A percentile compares a stretch with the other conserved stretches of the same genome.
Evolutionary conservation across 2,113 vertebrate genomes (phyloP).

Genomic region (Uropsilus gracilis): DNA sequence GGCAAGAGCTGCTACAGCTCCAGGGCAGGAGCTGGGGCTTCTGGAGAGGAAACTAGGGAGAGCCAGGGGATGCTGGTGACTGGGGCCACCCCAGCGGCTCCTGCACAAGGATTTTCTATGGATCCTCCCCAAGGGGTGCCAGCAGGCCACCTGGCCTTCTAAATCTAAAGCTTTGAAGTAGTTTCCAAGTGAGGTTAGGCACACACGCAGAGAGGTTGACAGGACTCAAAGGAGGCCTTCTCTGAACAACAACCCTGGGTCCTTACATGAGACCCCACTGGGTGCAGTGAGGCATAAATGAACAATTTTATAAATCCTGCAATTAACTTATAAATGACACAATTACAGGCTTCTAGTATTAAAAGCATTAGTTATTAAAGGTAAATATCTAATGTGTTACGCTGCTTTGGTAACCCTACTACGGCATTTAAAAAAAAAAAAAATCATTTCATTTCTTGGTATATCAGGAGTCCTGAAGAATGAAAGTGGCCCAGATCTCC

Average conservation of each 20-base stretch:
- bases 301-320: conserved; percentile 73
- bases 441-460: conserved; percentile 15
- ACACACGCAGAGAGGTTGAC: neutral
- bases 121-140: neutral
- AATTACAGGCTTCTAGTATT: conserved; percentile 64
- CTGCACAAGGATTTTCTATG: too few species aligned
- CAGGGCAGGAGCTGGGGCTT: neutral
- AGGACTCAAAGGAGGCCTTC: neutral
- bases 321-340: conserved; percentile 71
- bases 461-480: conserved; percentile 59
- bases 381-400: conserved; percentile 71
- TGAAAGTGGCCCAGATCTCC: conserved; percentile 48
- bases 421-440: neutral
- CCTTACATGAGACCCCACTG: conserved; percentile 56
- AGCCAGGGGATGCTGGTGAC: neutral
- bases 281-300: conserved; percentile 48
- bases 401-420: conserved; percentile 67
- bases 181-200: conserved; percentile 29
- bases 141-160: neutral
- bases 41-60: too few species aligned
- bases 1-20: neutral
- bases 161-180: conserved; percentile 38
- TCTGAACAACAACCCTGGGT: neutral
- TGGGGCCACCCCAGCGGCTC: neutral
- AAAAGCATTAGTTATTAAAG: conserved; percentile 64